Conservation (phyloP, 2,888 invertebrate genomes). For the Orchestes rusci region DNA sequence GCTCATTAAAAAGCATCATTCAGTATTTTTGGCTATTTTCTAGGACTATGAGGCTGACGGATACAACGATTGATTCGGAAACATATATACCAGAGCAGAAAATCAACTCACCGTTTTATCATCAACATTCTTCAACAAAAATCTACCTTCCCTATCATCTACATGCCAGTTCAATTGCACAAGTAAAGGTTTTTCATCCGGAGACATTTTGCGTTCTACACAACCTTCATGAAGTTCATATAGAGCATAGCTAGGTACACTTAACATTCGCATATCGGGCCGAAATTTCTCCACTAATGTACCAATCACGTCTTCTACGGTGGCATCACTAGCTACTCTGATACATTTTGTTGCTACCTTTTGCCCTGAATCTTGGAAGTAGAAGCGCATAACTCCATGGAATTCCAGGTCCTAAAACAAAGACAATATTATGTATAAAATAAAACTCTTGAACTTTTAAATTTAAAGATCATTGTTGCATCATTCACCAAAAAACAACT, state of each 20-base stretch:
- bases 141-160: slow-evolving; percentile 96
- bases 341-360: slow-evolving; percentile 99
- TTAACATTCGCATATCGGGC: slow-evolving; percentile 96
- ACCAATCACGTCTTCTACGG: slow-evolving; percentile 91
- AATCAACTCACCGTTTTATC: slow-evolving; percentile 67
- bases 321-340: slow-evolving; percentile 93
- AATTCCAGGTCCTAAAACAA: slow-evolving; percentile 86
- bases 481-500: no score
- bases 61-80: no score
- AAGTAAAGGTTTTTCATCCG: slow-evolving; percentile 89
- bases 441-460: neutral
- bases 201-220: slow-evolving; percentile 78
- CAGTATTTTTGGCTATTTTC: no score
- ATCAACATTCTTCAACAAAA: slow-evolving; percentile 84
- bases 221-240: slow-evolving; percentile 64
- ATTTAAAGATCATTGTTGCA: neutral
- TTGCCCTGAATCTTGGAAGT: slow-evolving; percentile 98
- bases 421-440: neutral
- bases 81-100: no score
- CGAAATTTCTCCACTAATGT: slow-evolving; percentile 98
- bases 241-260: slow-evolving; percentile 65
- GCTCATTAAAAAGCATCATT: no score
- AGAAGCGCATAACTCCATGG: slow-evolving; percentile 99
- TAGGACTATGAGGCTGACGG: no score
- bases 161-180: slow-evolving; percentile 99